phyloP scores from a whole-genome alignment of 2,113 vertebrate species.

The Cebidichthys violaceus region DNA sequence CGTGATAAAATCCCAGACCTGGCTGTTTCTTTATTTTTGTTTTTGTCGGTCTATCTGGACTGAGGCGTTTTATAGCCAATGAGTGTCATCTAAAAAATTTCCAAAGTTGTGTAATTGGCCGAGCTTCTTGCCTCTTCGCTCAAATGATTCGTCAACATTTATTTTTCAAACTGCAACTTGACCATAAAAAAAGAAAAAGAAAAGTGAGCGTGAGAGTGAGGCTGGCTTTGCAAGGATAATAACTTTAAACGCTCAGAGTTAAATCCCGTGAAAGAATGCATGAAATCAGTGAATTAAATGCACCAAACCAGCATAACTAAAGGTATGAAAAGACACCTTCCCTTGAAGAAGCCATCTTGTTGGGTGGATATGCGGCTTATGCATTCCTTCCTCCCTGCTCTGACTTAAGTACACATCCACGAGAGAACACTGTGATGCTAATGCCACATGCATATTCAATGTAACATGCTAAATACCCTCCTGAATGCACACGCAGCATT shows the following conservation, averaged over 20 bases:
- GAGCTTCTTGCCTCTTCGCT: not conserved
- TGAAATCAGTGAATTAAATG: not conserved
- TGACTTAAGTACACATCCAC: not conserved
- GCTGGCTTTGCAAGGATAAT: not conserved
- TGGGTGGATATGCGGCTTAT: not conserved
- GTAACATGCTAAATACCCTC: not conserved
- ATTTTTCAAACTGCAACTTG: not conserved
- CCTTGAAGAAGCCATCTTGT: not conserved
- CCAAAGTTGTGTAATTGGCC: not conserved
- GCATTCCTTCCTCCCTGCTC: not conserved
- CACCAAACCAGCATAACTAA: not conserved
- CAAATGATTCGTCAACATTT: not conserved
- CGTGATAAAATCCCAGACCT: too few species aligned
- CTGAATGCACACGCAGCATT: conserved; percentile 13
- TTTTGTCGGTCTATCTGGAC: too few species aligned
- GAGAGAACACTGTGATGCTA: conserved; percentile 12
- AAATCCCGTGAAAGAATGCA: not conserved
- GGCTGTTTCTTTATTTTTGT: too few species aligned
- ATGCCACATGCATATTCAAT: conserved; percentile 42
- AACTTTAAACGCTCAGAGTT: not conserved
- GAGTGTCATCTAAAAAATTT: not conserved
- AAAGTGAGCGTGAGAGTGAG: not conserved
- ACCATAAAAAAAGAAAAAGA: not conserved
- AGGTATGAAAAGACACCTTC: not conserved
- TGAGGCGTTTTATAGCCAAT: too few species aligned